Conservation (phyloP, 2,797 vertebrate genomes). For the Gymnopithys bicolor region DNA sequence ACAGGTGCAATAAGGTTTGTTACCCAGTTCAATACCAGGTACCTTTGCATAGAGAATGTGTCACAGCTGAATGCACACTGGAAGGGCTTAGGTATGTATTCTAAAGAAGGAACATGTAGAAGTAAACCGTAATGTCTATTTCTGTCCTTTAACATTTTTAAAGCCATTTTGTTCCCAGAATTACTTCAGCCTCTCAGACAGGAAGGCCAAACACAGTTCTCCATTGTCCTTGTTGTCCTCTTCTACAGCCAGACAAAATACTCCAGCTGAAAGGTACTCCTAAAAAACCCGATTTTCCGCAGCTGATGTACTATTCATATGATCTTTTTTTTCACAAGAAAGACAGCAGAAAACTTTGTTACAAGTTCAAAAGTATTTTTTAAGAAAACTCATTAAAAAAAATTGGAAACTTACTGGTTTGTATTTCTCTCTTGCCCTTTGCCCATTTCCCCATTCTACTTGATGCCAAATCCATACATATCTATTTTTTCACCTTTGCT, state of each 20-base stretch:
- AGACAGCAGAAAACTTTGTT: not conserved
- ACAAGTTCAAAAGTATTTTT: not conserved
- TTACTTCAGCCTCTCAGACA: not conserved
- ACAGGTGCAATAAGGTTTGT: not conserved
- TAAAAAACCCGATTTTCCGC: not conserved
- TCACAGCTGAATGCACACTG: conserved; percentile 36
- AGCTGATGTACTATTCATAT: not conserved
- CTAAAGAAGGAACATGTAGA: not conserved
- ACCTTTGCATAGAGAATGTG: not conserved
- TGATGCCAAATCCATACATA: not conserved
- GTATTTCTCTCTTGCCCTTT: not conserved
- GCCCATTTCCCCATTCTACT: not conserved
- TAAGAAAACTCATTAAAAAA: not conserved
- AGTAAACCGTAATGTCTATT: conserved; percentile 8
- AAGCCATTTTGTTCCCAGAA: conserved; percentile 28
- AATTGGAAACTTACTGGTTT: not conserved
- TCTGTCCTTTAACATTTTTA: conserved; percentile 16
- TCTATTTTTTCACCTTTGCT: not conserved
- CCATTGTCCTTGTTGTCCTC: not conserved
- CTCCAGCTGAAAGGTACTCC: not conserved
- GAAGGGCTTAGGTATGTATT: not conserved
- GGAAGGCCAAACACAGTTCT: not conserved
- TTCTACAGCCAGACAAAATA: not conserved
- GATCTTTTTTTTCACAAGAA: not conserved
- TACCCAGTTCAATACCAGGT: not conserved